These are phyloP conservation scores for Drosophila murphyi DNA, from an alignment of 1,140 invertebrate genomes.

Conservation along the genomic window DNA sequence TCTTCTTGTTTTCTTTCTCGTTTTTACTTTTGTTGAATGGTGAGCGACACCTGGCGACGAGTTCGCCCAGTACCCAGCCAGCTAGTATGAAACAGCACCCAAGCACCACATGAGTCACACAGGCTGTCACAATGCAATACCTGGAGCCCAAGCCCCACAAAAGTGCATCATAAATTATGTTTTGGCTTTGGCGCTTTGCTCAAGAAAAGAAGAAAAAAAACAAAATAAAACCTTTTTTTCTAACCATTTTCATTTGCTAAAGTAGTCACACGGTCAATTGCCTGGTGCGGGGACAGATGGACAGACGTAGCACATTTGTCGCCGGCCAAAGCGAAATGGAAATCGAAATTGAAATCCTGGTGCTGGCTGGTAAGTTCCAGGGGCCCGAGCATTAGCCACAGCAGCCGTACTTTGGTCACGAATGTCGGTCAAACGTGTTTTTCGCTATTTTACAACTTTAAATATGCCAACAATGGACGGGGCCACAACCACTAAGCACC, in stretches of 20 bases:
- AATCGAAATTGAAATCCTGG: conserved; percentile 78
- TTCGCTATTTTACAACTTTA: conserved; percentile 83
- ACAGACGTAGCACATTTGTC: conserved; percentile 66
- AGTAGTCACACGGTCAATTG: conserved; percentile 79
- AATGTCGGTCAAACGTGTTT: conserved; percentile 83
- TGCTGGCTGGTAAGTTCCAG: conserved; percentile 21
- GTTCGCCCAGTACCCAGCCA: background rate
- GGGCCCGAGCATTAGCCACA: conserved; percentile 16
- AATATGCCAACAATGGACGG: conserved; percentile 79
- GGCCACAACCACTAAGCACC: conserved; percentile 26
- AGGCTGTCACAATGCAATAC: conserved; percentile 39
- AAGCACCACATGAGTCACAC: conserved; percentile 62
- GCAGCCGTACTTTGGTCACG: conserved; percentile 79
- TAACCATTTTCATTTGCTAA: conserved; percentile 81
- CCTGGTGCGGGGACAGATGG: conserved; percentile 4
- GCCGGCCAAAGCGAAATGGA: conserved; percentile 72
- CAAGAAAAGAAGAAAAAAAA: background rate
- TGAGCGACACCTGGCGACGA: conserved; percentile 68
- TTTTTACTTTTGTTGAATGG: conserved; percentile 76
- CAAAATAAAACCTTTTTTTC: conserved; percentile 40
- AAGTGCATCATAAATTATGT: conserved; percentile 82
- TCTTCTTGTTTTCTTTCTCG: conserved; percentile 10
- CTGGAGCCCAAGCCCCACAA: conserved; percentile 41
- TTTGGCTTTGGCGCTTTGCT: conserved; percentile 49
- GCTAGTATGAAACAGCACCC: conserved; percentile 14